These are phyloP conservation scores for Cyrtodaria siliqua DNA, from an alignment of 2,888 invertebrate genomes.

Conservation along the genomic window DNA sequence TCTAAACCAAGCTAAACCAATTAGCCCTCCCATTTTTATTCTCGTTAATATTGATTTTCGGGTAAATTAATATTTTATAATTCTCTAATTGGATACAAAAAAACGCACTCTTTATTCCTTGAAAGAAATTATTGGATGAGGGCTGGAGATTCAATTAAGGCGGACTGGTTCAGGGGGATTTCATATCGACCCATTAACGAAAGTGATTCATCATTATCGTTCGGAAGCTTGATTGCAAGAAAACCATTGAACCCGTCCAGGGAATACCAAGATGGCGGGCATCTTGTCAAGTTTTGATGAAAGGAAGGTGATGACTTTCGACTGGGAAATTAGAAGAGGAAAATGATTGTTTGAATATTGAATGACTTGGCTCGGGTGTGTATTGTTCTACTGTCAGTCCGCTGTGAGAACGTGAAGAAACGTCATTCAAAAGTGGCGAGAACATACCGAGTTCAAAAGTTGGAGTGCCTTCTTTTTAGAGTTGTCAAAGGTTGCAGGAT, in stretches of 20 bases:
- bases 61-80: conserved; percentile 64
- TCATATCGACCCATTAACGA: conserved; percentile 56
- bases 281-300: conserved; percentile 50
- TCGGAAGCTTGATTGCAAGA: conserved; percentile 54
- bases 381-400: neutral
- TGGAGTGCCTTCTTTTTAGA: too few relatives aligned
- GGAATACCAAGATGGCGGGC: conserved; percentile 58
- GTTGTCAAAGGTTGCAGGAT: too few relatives aligned
- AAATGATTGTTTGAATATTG: conserved; percentile 35
- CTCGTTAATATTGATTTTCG: conserved; percentile 44
- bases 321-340: conserved; percentile 28
- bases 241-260: conserved; percentile 56
- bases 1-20: conserved; percentile 22
- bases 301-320: conserved; percentile 32
- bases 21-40: conserved; percentile 26
- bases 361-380: conserved; percentile 9
- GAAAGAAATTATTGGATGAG: conserved; percentile 51
- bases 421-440: conserved; percentile 12
- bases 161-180: conserved; percentile 53
- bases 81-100: conserved; percentile 63
- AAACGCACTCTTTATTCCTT: conserved; percentile 22
- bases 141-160: conserved; percentile 57
- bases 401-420: conserved; percentile 14
- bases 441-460: neutral
- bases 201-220: conserved; percentile 61